Base-by-base conservation (phyloP, 2,113 vertebrate species). In the Macrotus californicus region DNA sequence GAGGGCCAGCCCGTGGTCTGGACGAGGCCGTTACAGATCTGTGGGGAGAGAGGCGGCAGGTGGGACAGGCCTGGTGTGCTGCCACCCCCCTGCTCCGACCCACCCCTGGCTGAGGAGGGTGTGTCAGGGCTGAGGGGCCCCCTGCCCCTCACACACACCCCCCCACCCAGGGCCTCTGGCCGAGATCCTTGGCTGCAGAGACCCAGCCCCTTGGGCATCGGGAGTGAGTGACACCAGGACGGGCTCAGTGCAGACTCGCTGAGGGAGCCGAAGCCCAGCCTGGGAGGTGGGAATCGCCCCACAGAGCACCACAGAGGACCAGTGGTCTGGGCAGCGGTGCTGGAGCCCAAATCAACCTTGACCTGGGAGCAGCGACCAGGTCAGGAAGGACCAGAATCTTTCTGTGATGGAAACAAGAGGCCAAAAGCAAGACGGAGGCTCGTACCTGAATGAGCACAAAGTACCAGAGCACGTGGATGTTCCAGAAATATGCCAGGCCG, bases 1-100 rank as follows among this genome's bases (percentile, higher is more conserved):
- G 99, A 97, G 0, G 99, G 99, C 99, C 99, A 99, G 11, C 99
- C 99, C 0, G 99, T 99, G 0, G 99, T 99, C 98, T 99, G 99
- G 64, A 98, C 98, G 83, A 99, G 97, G 21, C 99, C 99, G 0
- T 99, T 99, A 96, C 98, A 98, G 64, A 99, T 98, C 99, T 99
- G 97, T 34, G 75, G 93, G 31, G 69, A 80, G 75, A 76, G 59
- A 14, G 11, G 5, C 34, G 7, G 21, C 13, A 14, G 66, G 41
- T 41, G 41, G 41, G 29, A 31, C 43, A 11, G 43, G 54, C 39
- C 75, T 7, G 14, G 46, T 8, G 0, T 0, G 41, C 50, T 2
- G 34, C 79, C n/a, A 26, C 5, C 46, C 31, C 39, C 46, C n/a
- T 26, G 48, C 15, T 7, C 13, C 15, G 12, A n/a, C 15, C 1